phyloP scores from a whole-genome alignment of 2,888 invertebrate species.

The Drosophila meridiana region DNA sequence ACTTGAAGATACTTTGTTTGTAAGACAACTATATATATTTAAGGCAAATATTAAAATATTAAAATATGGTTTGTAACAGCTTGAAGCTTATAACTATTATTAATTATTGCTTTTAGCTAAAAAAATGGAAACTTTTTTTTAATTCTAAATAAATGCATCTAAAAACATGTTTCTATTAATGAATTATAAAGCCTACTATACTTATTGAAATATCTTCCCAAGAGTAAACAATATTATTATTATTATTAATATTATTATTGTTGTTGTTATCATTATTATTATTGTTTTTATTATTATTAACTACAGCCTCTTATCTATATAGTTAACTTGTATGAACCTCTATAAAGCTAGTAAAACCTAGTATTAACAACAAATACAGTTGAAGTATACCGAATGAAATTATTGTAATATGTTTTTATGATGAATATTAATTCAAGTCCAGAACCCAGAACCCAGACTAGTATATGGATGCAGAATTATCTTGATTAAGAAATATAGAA shows the following conservation, averaged over 20 bases:
- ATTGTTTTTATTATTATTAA: too few relatives aligned
- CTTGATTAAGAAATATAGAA: background rate
- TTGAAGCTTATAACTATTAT: background rate
- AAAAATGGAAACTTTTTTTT: accelerated
- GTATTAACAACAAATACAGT: background rate
- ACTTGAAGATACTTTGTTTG: too few relatives aligned
- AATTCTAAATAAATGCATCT: background rate
- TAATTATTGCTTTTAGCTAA: background rate
- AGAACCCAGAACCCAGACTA: background rate
- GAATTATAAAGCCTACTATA: background rate
- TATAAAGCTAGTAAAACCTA: background rate
- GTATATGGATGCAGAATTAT: background rate
- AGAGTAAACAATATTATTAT: background rate
- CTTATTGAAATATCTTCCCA: background rate
- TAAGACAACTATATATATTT: too few relatives aligned
- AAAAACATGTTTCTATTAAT: background rate
- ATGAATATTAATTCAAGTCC: background rate
- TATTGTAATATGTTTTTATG: background rate
- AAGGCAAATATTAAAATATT: too few relatives aligned
- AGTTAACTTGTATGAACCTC: background rate
- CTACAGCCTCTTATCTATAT: background rate
- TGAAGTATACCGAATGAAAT: background rate
- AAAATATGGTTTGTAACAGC: too few relatives aligned
- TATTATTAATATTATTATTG: too few relatives aligned
- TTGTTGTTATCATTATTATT: too few relatives aligned